Conservation (phyloP, 2,797 vertebrate species). For the Catostomus latipinnis region DNA sequence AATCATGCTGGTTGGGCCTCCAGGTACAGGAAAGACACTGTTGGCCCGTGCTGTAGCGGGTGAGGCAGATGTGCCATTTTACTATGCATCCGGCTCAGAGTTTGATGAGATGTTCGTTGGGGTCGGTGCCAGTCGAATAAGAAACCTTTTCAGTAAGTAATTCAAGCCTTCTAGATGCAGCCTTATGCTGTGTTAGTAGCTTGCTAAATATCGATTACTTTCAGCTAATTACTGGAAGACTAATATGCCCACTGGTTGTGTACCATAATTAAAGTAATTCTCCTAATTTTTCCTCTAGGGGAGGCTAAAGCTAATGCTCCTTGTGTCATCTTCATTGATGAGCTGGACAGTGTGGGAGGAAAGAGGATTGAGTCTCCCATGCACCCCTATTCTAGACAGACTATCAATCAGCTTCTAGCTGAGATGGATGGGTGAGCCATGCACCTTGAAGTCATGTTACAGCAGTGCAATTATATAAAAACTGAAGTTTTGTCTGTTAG, state of each 20-base stretch:
- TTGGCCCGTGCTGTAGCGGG: slow-evolving; percentile 96
- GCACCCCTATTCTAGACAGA: slow-evolving; percentile 99
- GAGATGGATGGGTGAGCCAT: slow-evolving; percentile 95
- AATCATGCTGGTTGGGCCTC: slow-evolving; percentile 92
- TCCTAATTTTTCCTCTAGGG: slow-evolving; percentile 71
- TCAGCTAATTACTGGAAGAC: no score
- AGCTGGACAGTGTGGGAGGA: slow-evolving; percentile 97
- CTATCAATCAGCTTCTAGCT: slow-evolving; percentile 97
- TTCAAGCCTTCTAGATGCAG: neutral
- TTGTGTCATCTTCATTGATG: slow-evolving; percentile 98
- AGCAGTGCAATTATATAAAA: neutral
- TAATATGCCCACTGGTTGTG: no score
- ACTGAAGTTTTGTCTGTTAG: no score
- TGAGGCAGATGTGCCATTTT: slow-evolving; percentile 97
- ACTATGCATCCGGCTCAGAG: slow-evolving; percentile 96
- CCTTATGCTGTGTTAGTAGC: neutral
- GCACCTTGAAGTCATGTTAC: neutral
- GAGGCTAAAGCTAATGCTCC: slow-evolving; percentile 96
- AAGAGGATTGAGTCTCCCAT: slow-evolving; percentile 98
- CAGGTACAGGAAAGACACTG: slow-evolving; percentile 96
- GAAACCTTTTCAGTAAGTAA: slow-evolving; percentile 93
- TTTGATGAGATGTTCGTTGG: slow-evolving; percentile 99
- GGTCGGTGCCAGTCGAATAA: slow-evolving; percentile 97
- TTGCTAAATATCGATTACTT: neutral
- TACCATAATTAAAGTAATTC: neutral